These are phyloP conservation scores for Littorina saxatilis DNA, from an alignment of 1,140 invertebrate species.

Conservation along the genomic window DNA sequence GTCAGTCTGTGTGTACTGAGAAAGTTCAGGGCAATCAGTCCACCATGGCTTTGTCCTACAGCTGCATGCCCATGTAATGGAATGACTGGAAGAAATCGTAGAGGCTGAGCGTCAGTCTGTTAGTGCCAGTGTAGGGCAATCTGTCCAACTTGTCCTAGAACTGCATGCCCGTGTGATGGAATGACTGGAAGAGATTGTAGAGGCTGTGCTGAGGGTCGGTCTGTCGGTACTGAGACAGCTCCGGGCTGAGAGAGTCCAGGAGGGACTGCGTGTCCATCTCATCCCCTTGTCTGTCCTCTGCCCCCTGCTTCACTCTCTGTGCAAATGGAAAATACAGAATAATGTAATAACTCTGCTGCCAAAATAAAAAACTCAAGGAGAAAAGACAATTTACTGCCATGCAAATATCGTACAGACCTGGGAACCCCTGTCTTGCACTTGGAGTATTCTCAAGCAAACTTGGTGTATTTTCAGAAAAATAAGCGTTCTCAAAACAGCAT, in stretches of 20 bases:
- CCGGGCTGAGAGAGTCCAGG: conserved; percentile 2
- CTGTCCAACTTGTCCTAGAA: too few species aligned
- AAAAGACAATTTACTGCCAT: too few species aligned
- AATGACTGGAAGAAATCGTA: conserved; percentile 59
- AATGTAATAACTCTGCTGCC: background rate
- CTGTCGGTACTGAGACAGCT: conserved; percentile 57
- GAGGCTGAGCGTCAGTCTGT: conserved; percentile 55
- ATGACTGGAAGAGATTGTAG: conserved; percentile 57
- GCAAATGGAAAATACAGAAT: background rate
- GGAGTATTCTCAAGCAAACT: too few species aligned
- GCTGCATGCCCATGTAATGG: conserved; percentile 39
- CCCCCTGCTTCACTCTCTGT: conserved; percentile 32
- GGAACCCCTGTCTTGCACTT: too few species aligned
- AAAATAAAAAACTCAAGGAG: too few species aligned
- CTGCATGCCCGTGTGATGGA: conserved; percentile 44
- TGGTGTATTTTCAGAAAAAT: too few species aligned
- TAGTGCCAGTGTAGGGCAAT: too few species aligned
- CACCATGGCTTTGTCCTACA: too few species aligned
- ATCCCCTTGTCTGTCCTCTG: background rate
- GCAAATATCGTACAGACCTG: too few species aligned
- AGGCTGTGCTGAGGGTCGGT: conserved; percentile 49
- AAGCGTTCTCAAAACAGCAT: too few species aligned
- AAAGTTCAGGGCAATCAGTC: conserved; percentile 11
- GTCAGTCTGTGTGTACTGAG: conserved; percentile 60
- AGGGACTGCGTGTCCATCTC: background rate